phyloP scores from a whole-genome alignment of 1,140 invertebrate species.

The Cherax destructor region DNA sequence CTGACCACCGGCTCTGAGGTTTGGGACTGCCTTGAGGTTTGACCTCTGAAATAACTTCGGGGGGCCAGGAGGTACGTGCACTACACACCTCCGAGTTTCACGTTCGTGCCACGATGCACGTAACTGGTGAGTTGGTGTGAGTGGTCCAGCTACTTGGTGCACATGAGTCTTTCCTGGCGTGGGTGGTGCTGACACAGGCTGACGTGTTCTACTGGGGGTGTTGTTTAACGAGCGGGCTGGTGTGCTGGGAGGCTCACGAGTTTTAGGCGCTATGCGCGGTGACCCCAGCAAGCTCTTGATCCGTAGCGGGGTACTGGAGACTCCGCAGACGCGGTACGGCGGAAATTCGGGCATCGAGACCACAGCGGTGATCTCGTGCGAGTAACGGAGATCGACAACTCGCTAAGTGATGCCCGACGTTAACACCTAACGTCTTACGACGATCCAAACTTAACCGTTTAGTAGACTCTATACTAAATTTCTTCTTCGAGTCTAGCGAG shows the following conservation, averaged over 20 bases:
- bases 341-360: conserved; percentile 66
- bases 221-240: conserved; percentile 65
- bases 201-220: conserved; percentile 68
- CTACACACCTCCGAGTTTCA: conserved; percentile 68
- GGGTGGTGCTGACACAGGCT: conserved; percentile 70
- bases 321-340: conserved; percentile 68
- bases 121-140: conserved; percentile 66
- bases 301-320: conserved; percentile 61
- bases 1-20: conserved; percentile 69
- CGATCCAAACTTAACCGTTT: conserved; percentile 66
- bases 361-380: conserved; percentile 32
- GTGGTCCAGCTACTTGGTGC: conserved; percentile 51
- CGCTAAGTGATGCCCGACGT: conserved; percentile 36
- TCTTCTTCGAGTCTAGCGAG: conserved; percentile 70
- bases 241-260: conserved; percentile 63
- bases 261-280: conserved; percentile 69
- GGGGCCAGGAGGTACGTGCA: conserved; percentile 60
- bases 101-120: conserved; percentile 70
- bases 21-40: conserved; percentile 69
- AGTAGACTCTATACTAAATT: conserved; percentile 69
- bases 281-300: conserved; percentile 68
- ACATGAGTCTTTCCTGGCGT: conserved; percentile 70
- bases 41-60: conserved; percentile 27
- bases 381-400: conserved; percentile 31
- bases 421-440: conserved; percentile 56